phyloP scores from a whole-genome alignment of 30 jellyfish, hydroid and myxozoan species.

The Haliclystus octoradiatus region DNA sequence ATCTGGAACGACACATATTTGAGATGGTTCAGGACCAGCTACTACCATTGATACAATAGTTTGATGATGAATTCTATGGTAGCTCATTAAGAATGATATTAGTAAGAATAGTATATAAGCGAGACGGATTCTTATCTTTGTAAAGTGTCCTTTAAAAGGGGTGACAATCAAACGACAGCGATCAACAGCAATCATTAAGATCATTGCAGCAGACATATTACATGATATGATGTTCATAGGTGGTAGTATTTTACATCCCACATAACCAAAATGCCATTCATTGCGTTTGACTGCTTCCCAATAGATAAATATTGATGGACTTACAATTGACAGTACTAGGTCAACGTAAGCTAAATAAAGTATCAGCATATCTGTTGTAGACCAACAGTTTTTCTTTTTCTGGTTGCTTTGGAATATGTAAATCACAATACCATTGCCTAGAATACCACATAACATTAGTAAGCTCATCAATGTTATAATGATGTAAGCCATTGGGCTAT shows the following conservation, averaged over 20 bases:
- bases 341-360: constrained; percentile 26
- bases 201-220: constrained; percentile 10
- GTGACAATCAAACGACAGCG: constrained; percentile 27
- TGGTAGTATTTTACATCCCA: constrained; percentile 25
- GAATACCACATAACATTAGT: constrained; percentile 11
- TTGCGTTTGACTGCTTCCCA: constrained; percentile 1
- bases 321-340: constrained; percentile 10
- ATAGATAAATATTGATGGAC: constrained; percentile 21
- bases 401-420: constrained; percentile 20
- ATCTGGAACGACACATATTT: no score
- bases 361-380: constrained; percentile 29
- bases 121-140: neutral
- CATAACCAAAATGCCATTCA: constrained; percentile 28
- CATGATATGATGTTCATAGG: constrained; percentile 31
- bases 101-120: neutral
- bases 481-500: no score
- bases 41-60: no score
- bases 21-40: no score
- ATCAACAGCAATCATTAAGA: constrained; percentile 18
- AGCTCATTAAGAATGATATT: no score
- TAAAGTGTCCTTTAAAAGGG: constrained; percentile 8
- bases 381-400: neutral
- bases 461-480: no score
- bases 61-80: no score
- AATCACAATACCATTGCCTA: constrained; percentile 20